phyloP scores from a whole-genome alignment of 2,113 vertebrate genomes.

The Phyllopteryx taeniolatus region DNA sequence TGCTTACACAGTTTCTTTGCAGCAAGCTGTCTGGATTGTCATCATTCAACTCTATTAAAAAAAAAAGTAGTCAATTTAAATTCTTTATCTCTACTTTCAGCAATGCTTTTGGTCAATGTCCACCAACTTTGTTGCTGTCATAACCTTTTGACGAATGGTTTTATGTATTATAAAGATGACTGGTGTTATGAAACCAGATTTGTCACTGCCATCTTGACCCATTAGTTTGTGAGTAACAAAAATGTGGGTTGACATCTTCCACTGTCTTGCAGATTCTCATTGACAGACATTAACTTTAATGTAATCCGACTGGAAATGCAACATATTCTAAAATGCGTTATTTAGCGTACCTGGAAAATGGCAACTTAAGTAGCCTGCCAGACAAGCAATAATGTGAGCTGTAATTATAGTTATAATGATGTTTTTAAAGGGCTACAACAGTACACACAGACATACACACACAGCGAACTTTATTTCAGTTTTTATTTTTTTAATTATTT shows the following conservation, averaged over 20 bases:
- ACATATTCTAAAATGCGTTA: background rate
- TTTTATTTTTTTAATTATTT: too few relatives aligned
- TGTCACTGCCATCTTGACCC: slow-evolving; percentile 1
- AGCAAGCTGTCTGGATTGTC: background rate
- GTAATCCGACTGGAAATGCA: background rate
- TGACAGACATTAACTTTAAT: background rate
- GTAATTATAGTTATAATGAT: background rate
- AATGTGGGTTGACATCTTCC: background rate
- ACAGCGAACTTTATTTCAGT: background rate
- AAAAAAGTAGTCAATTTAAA: too few relatives aligned
- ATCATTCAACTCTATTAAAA: background rate
- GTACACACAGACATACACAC: background rate
- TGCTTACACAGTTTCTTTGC: background rate
- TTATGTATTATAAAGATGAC: background rate
- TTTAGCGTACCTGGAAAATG: background rate
- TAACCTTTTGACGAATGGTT: background rate
- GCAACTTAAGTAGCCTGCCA: background rate
- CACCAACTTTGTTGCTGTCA: background rate
- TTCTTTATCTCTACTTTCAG: background rate
- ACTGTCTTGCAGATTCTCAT: background rate
- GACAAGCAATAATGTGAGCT: background rate
- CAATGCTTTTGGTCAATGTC: background rate
- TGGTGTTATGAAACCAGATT: background rate
- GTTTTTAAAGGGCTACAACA: background rate
- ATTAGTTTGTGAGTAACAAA: background rate